Evolutionary conservation across 30 jellyfish, hydroid and myxozoan species (phyloP).

Genomic region (Sanderia malayensis): DNA sequence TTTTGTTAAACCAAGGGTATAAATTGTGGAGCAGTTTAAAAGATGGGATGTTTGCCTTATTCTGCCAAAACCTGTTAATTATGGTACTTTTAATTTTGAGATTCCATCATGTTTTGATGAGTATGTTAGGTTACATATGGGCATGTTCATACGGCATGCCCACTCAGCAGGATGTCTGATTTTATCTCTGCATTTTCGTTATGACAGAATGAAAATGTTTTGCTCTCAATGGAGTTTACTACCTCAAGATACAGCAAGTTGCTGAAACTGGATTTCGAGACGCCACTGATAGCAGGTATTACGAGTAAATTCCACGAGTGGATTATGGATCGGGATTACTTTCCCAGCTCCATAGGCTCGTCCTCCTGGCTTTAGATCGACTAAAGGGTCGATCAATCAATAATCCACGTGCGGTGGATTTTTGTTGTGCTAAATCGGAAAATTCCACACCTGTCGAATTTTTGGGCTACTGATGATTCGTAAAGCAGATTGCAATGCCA

Average conservation of each 20-base stretch:
- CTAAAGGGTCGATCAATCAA: too few species aligned
- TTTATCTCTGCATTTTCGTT: background rate
- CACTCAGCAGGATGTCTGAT: background rate
- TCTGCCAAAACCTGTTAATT: background rate
- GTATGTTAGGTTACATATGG: background rate
- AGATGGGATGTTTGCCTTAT: background rate
- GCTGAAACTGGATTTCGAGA: slow-evolving; percentile 41
- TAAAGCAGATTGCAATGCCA: too few species aligned
- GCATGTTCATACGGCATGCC: background rate
- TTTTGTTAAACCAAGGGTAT: too few species aligned
- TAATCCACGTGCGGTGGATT: too few species aligned
- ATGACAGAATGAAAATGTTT: slow-evolving; percentile 42
- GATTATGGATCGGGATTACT: slow-evolving; percentile 40
- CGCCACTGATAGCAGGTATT: slow-evolving; percentile 53
- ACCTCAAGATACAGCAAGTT: slow-evolving; percentile 6
- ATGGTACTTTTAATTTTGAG: too few species aligned
- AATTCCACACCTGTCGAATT: too few species aligned
- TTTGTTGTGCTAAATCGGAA: too few species aligned
- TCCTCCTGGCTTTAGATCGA: slow-evolving; percentile 58
- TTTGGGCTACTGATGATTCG: too few species aligned
- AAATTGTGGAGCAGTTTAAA: background rate
- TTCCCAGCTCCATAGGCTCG: slow-evolving; percentile 6
- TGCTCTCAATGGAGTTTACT: slow-evolving; percentile 23
- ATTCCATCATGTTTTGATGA: background rate
- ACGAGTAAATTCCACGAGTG: slow-evolving; percentile 54